Conservation (phyloP, 1,140 invertebrate genomes). For the Halesus radiatus region DNA sequence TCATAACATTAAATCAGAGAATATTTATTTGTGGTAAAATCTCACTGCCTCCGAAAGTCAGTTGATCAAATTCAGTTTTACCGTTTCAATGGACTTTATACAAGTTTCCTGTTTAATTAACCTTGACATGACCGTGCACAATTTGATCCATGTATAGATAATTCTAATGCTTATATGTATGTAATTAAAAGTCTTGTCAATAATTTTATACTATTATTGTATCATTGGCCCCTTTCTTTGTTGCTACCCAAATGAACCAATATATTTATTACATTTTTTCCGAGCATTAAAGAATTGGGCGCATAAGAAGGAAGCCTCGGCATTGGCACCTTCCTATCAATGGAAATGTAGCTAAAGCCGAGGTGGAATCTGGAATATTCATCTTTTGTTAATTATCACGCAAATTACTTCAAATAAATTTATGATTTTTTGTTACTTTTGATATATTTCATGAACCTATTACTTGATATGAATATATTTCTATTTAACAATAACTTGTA, state of each 20-base stretch:
- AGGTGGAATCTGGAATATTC: too few relatives aligned
- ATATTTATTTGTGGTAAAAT: too few relatives aligned
- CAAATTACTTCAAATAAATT: background rate
- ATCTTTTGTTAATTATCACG: background rate
- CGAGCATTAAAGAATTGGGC: too few relatives aligned
- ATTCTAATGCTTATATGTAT: background rate
- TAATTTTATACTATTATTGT: background rate
- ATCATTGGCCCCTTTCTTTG: background rate
- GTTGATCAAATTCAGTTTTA: too few relatives aligned
- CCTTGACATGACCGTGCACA: background rate
- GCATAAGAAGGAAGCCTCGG: too few relatives aligned
- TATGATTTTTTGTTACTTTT: constrained; percentile 7
- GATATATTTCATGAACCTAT: constrained; percentile 14
- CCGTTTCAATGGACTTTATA: too few relatives aligned
- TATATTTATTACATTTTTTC: background rate
- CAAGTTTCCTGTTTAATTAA: too few relatives aligned
- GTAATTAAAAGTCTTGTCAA: background rate
- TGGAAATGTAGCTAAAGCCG: too few relatives aligned
- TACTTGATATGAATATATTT: background rate
- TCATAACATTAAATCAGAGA: too few relatives aligned
- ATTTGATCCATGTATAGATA: background rate
- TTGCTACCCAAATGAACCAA: background rate
- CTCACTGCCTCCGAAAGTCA: too few relatives aligned
- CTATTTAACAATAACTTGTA: constrained; percentile 24
- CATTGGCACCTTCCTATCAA: too few relatives aligned